These are phyloP conservation scores for Zaprionus kolodkinae DNA, from an alignment of 1,140 invertebrate species.

Conservation along the genomic window DNA sequence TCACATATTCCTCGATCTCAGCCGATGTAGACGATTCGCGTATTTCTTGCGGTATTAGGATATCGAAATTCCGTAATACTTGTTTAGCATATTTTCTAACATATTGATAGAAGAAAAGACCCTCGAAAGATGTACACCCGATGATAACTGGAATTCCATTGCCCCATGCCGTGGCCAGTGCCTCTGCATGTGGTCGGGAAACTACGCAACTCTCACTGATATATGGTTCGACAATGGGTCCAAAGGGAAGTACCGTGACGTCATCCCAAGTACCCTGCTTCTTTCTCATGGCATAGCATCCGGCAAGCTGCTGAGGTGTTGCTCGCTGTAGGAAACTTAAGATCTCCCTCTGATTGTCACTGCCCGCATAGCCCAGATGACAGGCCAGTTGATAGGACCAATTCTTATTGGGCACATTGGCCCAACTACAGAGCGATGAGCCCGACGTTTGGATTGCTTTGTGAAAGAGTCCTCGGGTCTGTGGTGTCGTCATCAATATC, in stretches of 20 bases:
- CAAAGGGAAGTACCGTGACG: slow-evolving; percentile 63
- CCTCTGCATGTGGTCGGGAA: slow-evolving; percentile 57
- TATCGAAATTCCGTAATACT: slow-evolving; percentile 50
- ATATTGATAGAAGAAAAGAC: slow-evolving; percentile 65
- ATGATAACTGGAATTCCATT: slow-evolving; percentile 83
- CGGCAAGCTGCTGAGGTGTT: slow-evolving; percentile 32
- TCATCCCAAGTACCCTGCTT: slow-evolving; percentile 15
- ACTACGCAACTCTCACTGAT: slow-evolving; percentile 65
- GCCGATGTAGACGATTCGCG: slow-evolving; percentile 12
- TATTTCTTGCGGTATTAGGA: slow-evolving; percentile 52
- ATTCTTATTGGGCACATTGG: slow-evolving; percentile 25
- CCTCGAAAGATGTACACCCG: slow-evolving; percentile 81
- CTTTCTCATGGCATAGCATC: not conserved
- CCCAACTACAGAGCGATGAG: slow-evolving; percentile 83
- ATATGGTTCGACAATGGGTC: slow-evolving; percentile 82
- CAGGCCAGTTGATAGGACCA: slow-evolving; percentile 60
- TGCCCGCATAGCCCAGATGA: slow-evolving; percentile 67
- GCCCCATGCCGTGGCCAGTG: slow-evolving; percentile 71
- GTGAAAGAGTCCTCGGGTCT: slow-evolving; percentile 85
- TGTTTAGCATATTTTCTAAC: slow-evolving; percentile 42
- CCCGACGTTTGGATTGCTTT: slow-evolving; percentile 87
- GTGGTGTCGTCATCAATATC: slow-evolving; percentile 58
- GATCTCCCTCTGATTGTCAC: slow-evolving; percentile 69
- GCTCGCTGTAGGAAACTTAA: slow-evolving; percentile 77
- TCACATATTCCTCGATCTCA: slow-evolving; percentile 44